Conservation (phyloP, 2,888 invertebrate species). For the Monoplex corrugatus region DNA sequence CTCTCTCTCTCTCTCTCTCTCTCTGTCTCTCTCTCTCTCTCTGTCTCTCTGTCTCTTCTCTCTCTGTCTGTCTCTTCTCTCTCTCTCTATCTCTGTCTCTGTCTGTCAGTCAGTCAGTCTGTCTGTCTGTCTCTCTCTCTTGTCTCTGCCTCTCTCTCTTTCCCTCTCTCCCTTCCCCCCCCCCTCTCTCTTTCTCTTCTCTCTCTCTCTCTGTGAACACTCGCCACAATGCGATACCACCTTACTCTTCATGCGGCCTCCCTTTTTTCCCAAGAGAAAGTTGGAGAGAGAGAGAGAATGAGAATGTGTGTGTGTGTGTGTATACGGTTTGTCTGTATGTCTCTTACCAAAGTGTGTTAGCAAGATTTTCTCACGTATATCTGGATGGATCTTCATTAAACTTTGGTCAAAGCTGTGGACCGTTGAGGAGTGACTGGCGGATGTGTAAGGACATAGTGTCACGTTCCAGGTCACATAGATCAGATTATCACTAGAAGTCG, state of each 20-base stretch:
- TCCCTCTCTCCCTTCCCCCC: background rate
- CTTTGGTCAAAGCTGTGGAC: too few relatives aligned
- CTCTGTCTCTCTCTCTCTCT: conserved; percentile 5
- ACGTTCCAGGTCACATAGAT: too few relatives aligned
- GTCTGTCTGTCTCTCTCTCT: background rate
- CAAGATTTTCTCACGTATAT: background rate
- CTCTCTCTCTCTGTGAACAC: background rate
- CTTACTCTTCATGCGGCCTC: background rate
- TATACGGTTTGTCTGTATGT: background rate
- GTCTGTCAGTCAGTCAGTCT: background rate
- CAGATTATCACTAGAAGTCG: too few relatives aligned
- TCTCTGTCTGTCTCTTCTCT: conserved; percentile 9
- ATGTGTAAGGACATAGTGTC: too few relatives aligned
- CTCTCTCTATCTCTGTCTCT: conserved; percentile 8
- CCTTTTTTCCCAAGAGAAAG: background rate
- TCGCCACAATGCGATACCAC: background rate
- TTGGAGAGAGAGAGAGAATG: too few relatives aligned
- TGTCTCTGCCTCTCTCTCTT: background rate
- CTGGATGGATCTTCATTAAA: too few relatives aligned
- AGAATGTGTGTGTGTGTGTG: background rate
- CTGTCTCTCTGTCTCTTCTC: conserved; percentile 9
- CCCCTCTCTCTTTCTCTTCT: background rate
- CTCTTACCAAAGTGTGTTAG: too few relatives aligned
- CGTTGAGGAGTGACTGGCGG: too few relatives aligned
- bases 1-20: conserved; percentile 15